Conservation (phyloP, 92 coral and sea anemone genomes). For the Zoanthus sansibaricus region DNA sequence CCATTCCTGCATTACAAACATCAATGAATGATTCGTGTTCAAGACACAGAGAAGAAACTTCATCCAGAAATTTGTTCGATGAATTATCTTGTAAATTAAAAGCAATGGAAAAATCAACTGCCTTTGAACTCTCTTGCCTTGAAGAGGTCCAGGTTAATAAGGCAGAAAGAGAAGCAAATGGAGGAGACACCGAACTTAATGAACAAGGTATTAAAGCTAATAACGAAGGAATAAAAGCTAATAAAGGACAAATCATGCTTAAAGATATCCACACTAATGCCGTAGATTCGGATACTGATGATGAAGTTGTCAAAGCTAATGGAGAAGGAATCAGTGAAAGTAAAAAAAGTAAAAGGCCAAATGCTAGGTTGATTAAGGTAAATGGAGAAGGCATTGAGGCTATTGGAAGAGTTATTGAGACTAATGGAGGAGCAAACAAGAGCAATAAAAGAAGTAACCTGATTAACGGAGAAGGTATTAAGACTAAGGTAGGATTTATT, state of each 20-base stretch:
- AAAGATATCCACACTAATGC: not conserved
- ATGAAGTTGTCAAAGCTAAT: not conserved
- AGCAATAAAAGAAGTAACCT: not conserved
- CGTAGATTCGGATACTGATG: not conserved
- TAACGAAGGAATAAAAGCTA: too few species aligned
- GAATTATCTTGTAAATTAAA: slow-evolving; percentile 16
- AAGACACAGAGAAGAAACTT: not conserved
- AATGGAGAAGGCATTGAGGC: not conserved
- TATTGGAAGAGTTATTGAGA: not conserved
- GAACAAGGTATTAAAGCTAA: not conserved
- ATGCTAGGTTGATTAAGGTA: not conserved
- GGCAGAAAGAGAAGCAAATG: not conserved
- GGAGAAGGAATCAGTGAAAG: not conserved
- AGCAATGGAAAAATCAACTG: slow-evolving; percentile 17
- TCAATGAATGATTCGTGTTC: not conserved
- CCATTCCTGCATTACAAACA: not conserved
- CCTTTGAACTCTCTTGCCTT: not conserved
- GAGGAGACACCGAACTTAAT: not conserved
- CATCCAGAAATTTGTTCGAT: slow-evolving; percentile 26
- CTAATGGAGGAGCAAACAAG: not conserved
- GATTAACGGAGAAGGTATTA: not conserved
- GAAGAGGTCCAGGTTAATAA: not conserved
- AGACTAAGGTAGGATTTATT: not conserved
- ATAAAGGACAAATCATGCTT: not conserved
- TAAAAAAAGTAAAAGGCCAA: not conserved